Conservation (phyloP, 2,113 vertebrate genomes). For the Thermophis baileyi region DNA sequence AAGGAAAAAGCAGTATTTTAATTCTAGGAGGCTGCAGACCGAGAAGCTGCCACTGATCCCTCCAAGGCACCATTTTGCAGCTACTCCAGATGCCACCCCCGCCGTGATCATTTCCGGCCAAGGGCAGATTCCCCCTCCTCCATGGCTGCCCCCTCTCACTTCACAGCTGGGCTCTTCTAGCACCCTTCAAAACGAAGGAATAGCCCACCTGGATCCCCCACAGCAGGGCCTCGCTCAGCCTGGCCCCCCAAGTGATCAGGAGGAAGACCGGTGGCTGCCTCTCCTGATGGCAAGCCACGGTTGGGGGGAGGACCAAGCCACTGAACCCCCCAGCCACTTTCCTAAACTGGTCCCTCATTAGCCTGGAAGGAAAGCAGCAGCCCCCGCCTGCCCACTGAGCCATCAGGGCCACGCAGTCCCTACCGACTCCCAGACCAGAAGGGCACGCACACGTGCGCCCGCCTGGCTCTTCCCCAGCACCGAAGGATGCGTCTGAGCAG, state of each 20-base stretch:
- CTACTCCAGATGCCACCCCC: neutral
- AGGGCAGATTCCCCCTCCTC: neutral
- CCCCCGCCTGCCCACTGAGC: neutral
- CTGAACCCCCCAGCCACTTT: neutral
- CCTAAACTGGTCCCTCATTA: neutral
- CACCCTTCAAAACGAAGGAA: neutral
- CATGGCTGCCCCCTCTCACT: neutral
- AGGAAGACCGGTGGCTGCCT: neutral
- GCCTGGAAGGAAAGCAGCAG: neutral
- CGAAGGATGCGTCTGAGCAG: neutral
- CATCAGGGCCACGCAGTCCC: neutral
- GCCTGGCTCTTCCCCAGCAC: neutral
- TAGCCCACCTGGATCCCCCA: neutral
- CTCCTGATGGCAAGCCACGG: neutral
- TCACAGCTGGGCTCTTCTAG: neutral
- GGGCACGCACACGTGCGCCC: rapidly evolving
- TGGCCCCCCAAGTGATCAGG: rapidly evolving
- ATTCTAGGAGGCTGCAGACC: no score
- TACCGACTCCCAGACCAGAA: neutral
- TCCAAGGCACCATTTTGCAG: neutral
- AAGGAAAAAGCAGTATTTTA: no score
- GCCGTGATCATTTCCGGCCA: neutral
- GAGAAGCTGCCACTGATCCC: neutral
- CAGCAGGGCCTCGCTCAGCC: neutral
- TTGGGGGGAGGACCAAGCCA: neutral